Conservation (phyloP, 1,140 invertebrate genomes). For the Heterodera schachtii region DNA sequence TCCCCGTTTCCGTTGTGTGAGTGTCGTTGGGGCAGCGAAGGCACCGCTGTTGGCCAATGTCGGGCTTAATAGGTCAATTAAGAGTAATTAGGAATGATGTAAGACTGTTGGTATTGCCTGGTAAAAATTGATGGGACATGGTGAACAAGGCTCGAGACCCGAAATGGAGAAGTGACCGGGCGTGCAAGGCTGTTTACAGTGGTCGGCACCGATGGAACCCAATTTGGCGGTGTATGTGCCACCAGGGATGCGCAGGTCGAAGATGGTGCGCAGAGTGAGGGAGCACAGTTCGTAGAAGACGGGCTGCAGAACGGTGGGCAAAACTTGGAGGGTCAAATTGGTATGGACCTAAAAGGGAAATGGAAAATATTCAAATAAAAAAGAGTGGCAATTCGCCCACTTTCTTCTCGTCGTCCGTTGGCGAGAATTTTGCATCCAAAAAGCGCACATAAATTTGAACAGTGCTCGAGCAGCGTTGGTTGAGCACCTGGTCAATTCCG, state of each 20-base stretch:
- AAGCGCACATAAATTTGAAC: slow-evolving; percentile 80
- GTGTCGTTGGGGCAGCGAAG: slow-evolving; percentile 83
- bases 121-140: slow-evolving; percentile 89
- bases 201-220: slow-evolving; percentile 76
- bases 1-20: slow-evolving; percentile 77
- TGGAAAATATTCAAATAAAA: slow-evolving; percentile 30
- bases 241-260: slow-evolving; percentile 87
- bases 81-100: slow-evolving; percentile 55
- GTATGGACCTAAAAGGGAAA: slow-evolving; percentile 67
- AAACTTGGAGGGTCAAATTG: slow-evolving; percentile 83
- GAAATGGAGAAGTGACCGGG: slow-evolving; percentile 90
- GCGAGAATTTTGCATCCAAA: slow-evolving; percentile 83
- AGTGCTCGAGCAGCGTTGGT: slow-evolving; percentile 82
- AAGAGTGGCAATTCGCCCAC: slow-evolving; percentile 18
- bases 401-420: slow-evolving; percentile 42
- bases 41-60: slow-evolving; percentile 77
- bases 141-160: slow-evolving; percentile 88
- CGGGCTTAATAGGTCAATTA: slow-evolving; percentile 75
- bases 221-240: slow-evolving; percentile 80
- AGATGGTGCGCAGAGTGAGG: slow-evolving; percentile 86
- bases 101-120: slow-evolving; percentile 74
- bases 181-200: slow-evolving; percentile 88
- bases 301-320: slow-evolving; percentile 81
- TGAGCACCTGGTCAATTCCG: slow-evolving; percentile 79
- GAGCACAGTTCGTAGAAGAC: slow-evolving; percentile 91